Conservation (phyloP, 2,113 vertebrate genomes). For the Hemiprocne comata region DNA sequence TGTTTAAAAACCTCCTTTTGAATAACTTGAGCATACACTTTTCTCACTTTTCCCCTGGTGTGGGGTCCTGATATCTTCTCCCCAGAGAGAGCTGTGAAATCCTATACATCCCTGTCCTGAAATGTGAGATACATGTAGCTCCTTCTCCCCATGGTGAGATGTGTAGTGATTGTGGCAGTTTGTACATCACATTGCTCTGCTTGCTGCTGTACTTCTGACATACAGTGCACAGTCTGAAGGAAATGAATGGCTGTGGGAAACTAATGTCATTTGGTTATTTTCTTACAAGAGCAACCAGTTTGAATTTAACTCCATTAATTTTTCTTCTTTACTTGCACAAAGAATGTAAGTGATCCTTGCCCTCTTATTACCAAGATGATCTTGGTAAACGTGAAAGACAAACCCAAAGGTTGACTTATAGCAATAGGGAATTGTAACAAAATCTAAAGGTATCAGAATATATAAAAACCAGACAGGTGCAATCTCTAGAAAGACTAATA, state of each 20-base stretch:
- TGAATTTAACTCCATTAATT: neutral
- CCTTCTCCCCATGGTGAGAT: neutral
- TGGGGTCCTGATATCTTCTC: neutral
- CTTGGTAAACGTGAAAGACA: constrained; percentile 39
- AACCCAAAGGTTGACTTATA: neutral
- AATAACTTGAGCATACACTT: neutral
- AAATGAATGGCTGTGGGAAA: neutral
- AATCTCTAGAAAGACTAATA: neutral
- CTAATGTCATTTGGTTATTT: neutral
- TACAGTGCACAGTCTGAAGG: neutral
- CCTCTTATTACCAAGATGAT: neutral
- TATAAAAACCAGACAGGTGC: neutral
- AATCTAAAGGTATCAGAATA: neutral
- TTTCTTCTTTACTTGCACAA: constrained; percentile 27
- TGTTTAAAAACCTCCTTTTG: neutral
- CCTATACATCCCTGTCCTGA: neutral
- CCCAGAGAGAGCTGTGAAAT: neutral
- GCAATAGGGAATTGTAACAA: neutral
- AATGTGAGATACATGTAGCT: neutral
- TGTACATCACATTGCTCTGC: neutral
- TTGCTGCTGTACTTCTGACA: neutral
- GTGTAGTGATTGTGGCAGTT: neutral
- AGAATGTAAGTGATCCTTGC: neutral
- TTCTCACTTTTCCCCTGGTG: neutral
- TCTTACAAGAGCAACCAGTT: neutral